Conservation (phyloP, 2,113 vertebrate genomes). For the Tylochromis polylepis region DNA sequence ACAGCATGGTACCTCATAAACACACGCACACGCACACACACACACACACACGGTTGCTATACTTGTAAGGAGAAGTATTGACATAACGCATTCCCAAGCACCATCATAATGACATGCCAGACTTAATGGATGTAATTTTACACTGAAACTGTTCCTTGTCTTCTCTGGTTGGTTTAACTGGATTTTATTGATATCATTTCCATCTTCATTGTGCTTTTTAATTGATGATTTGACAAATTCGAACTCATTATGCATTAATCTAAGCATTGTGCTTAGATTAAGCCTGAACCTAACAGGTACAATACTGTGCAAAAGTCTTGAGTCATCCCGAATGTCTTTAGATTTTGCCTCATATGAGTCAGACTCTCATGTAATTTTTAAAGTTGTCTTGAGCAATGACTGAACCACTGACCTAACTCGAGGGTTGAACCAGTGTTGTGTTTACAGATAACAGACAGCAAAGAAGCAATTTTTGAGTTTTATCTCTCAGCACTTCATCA, state of each 20-base stretch:
- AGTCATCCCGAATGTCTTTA: neutral
- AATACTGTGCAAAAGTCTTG: neutral
- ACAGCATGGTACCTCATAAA: slow-evolving; percentile 77
- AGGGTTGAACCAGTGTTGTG: neutral
- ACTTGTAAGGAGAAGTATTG: neutral
- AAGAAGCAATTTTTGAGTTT: neutral
- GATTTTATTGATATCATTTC: neutral
- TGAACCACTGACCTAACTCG: neutral
- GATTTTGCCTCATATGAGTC: neutral
- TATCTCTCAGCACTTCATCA: neutral
- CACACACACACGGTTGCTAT: neutral
- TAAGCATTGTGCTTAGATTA: neutral
- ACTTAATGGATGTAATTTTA: neutral
- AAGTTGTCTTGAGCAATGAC: neutral
- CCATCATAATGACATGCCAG: neutral
- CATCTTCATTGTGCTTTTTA: neutral
- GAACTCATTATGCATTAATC: neutral
- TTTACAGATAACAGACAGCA: neutral
- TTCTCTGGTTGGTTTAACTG: neutral
- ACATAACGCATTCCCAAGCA: neutral
- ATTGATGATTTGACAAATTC: neutral
- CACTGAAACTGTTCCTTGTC: neutral
- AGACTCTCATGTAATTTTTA: neutral
- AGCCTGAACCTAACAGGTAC: neutral
- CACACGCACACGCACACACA: neutral